These are phyloP conservation scores for Platichthys stellatus DNA, from an alignment of 2,113 vertebrate genomes.

Conservation along the genomic window DNA sequence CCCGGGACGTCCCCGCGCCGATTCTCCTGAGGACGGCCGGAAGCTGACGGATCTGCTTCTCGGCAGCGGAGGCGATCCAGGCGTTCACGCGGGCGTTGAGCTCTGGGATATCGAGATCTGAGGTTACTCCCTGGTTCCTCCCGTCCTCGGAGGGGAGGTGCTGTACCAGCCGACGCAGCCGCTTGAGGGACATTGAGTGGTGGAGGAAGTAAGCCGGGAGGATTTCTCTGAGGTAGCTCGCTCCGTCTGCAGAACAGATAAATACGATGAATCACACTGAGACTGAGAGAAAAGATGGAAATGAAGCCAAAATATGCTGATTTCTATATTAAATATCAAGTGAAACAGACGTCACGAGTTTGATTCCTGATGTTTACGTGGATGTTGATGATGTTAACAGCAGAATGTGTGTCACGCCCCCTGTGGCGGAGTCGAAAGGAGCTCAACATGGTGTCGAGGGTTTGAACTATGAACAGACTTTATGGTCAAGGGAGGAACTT, in stretches of 20 bases:
- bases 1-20: fast-evolving
- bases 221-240: constrained; percentile 49
- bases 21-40: fast-evolving
- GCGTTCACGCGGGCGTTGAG: fast-evolving
- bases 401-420: no score
- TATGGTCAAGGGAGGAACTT: no score
- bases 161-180: constrained; percentile 23
- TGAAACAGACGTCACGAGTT: no score
- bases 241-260: constrained; percentile 22
- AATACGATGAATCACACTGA: background rate
- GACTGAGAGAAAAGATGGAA: no score
- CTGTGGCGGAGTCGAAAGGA: no score
- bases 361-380: no score
- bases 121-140: fast-evolving
- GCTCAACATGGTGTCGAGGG: no score
- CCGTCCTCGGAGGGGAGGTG: background rate
- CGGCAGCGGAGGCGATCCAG: constrained; percentile 5
- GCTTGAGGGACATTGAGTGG: background rate
- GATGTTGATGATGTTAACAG: no score
- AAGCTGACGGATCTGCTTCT: background rate
- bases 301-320: no score
- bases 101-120: fast-evolving
- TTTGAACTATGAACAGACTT: no score
- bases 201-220: constrained; percentile 51
- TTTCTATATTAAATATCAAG: no score